phyloP scores from a whole-genome alignment of 2,113 vertebrate genomes.

The Platysternon megacephalum region DNA sequence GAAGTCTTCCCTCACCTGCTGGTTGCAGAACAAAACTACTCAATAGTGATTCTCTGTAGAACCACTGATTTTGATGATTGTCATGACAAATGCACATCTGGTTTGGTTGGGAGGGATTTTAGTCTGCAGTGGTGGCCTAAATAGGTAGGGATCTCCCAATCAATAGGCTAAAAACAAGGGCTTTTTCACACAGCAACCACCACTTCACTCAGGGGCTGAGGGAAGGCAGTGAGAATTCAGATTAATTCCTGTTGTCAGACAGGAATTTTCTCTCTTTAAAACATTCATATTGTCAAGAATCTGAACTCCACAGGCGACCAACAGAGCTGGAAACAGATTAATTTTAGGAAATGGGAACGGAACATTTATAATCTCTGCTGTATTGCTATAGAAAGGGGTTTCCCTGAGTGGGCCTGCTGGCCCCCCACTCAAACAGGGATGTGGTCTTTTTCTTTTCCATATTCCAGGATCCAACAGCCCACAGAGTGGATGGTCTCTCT shows the following conservation, averaged over 20 bases:
- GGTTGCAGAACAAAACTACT: neutral
- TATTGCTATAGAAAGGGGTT: neutral
- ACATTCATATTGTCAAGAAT: neutral
- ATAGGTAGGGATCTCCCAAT: neutral
- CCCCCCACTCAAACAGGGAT: neutral
- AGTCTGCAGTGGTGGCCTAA: neutral
- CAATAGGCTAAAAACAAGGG: neutral
- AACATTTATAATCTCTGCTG: neutral
- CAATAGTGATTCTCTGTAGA: neutral
- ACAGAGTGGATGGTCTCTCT: neutral
- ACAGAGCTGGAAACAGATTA: neutral
- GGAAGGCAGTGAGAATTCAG: neutral
- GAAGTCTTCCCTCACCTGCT: neutral
- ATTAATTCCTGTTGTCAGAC: neutral
- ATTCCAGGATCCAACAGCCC: neutral
- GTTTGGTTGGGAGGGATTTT: neutral
- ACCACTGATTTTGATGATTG: neutral
- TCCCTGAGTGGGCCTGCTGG: neutral
- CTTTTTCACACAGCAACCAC: neutral
- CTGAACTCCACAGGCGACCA: neutral
- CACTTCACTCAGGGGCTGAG: neutral
- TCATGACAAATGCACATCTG: neutral
- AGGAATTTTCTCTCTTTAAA: neutral
- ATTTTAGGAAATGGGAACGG: neutral
- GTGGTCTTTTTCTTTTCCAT: neutral